Percentiles rank a stretch among this genome's conserved stretches.
These are phyloP conservation scores for Tolypeutes matacus DNA, from an alignment of 2,797 vertebrate species.

Conservation along the genomic window DNA sequence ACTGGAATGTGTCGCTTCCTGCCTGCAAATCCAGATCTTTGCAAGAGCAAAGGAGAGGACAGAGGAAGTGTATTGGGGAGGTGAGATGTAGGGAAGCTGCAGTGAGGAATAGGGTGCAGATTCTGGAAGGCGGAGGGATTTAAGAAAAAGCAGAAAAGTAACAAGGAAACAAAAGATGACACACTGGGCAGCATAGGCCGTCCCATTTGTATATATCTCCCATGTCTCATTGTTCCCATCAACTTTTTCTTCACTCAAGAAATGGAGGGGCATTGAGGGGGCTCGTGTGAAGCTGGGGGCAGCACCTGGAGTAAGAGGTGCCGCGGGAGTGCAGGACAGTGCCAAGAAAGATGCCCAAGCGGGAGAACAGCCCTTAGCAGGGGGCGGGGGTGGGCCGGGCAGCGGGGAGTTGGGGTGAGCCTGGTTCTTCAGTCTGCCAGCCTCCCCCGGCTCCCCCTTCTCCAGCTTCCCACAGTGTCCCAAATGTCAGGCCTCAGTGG, in stretches of 20 bases:
- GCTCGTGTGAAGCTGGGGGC: slow-evolving; percentile 74
- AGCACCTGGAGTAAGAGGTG: slow-evolving; percentile 30
- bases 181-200: too few relatives aligned
- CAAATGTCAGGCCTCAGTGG: slow-evolving; percentile 78
- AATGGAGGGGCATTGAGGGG: neutral
- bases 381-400: neutral
- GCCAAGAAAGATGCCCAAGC: too few relatives aligned
- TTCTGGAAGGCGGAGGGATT: neutral
- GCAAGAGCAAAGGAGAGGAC: neutral
- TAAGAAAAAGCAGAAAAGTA: neutral
- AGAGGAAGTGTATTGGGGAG: neutral
- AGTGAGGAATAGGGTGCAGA: neutral
- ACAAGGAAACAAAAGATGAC: neutral
- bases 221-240: neutral
- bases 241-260: neutral
- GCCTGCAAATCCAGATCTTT: neutral
- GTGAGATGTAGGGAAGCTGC: neutral
- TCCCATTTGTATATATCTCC: neutral
- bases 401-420: neutral
- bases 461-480: slow-evolving; percentile 41
- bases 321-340: neutral
- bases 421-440: neutral
- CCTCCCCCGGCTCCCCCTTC: neutral
- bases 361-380: slow-evolving; percentile 32
- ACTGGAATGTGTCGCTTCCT: slow-evolving; percentile 32